These are phyloP conservation scores for Eledona agricola DNA, from an alignment of 2,888 invertebrate genomes.

Conservation along the genomic window DNA sequence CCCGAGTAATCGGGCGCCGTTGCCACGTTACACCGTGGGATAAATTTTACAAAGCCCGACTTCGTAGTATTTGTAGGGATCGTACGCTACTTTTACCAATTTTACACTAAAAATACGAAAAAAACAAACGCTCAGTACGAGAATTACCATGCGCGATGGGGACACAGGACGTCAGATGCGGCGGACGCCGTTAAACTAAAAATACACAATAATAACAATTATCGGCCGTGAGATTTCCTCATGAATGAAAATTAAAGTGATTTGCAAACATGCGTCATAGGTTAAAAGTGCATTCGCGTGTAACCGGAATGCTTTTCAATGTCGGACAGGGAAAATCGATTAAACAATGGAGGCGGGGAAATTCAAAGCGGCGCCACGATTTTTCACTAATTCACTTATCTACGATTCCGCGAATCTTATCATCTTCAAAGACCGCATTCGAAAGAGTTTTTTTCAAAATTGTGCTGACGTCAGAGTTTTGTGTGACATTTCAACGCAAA, in stretches of 20 bases:
- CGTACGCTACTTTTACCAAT: not conserved
- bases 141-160: too few species aligned
- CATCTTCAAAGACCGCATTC: too few species aligned
- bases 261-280: slow-evolving; percentile 44
- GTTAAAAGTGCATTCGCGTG: slow-evolving; percentile 46
- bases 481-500: not conserved
- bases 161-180: slow-evolving; percentile 3
- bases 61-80: slow-evolving; percentile 20
- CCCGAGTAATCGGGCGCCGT: slow-evolving; percentile 7
- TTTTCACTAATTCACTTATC: not conserved
- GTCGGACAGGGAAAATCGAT: slow-evolving; percentile 40
- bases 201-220: slow-evolving; percentile 17
- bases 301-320: slow-evolving; percentile 39
- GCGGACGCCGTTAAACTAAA: slow-evolving; percentile 9
- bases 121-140: slow-evolving; percentile 11
- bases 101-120: slow-evolving; percentile 5
- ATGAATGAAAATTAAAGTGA: slow-evolving; percentile 42
- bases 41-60: slow-evolving; percentile 18
- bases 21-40: slow-evolving; percentile 21
- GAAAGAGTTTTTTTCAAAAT: too few species aligned
- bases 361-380: slow-evolving; percentile 16
- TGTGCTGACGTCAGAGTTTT: too few species aligned
- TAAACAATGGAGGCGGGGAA: slow-evolving; percentile 20
- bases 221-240: slow-evolving; percentile 36
- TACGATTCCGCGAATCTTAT: slow-evolving; percentile 7